Evolutionary conservation across 2,888 invertebrate genomes (phyloP).

Genomic region (Mythimna albipuncta): DNA sequence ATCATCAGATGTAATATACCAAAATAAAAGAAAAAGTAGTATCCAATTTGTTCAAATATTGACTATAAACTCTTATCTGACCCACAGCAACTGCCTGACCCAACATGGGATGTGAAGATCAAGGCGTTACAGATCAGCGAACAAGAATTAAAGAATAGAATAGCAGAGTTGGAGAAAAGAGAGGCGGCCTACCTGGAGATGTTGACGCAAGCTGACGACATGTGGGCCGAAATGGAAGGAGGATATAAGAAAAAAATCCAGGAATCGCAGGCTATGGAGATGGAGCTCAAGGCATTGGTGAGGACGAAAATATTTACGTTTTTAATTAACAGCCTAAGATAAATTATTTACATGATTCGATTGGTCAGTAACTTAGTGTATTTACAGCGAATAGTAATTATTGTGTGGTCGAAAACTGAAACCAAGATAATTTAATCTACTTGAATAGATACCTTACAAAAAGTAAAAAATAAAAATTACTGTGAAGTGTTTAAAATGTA

Average conservation of each 20-base stretch:
- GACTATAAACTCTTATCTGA: neutral
- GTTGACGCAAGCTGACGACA: constrained; percentile 93
- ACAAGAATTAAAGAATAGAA: constrained; percentile 91
- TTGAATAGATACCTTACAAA: too few species aligned
- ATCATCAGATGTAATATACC: neutral
- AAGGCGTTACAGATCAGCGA: constrained; percentile 88
- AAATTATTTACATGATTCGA: neutral
- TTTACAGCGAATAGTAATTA: neutral
- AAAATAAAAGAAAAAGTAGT: neutral
- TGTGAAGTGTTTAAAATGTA: neutral
- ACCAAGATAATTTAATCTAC: neutral
- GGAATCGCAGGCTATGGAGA: constrained; percentile 85
- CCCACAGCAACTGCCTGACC: constrained; percentile 77
- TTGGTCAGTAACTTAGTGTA: neutral
- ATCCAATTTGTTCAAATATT: neutral
- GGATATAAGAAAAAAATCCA: constrained; percentile 91
- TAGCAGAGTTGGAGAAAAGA: constrained; percentile 91
- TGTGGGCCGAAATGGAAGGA: constrained; percentile 93
- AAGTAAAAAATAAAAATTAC: too few species aligned
- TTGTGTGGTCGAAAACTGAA: neutral
- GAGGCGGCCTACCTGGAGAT: constrained; percentile 93
- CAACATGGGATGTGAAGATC: constrained; percentile 72
- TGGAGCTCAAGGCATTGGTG: constrained; percentile 89
- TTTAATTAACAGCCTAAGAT: neutral
- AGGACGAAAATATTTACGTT: constrained; percentile 25